Base-by-base conservation (phyloP, 2,888 invertebrate genomes). In the Steinernema carpocapsae region DNA sequence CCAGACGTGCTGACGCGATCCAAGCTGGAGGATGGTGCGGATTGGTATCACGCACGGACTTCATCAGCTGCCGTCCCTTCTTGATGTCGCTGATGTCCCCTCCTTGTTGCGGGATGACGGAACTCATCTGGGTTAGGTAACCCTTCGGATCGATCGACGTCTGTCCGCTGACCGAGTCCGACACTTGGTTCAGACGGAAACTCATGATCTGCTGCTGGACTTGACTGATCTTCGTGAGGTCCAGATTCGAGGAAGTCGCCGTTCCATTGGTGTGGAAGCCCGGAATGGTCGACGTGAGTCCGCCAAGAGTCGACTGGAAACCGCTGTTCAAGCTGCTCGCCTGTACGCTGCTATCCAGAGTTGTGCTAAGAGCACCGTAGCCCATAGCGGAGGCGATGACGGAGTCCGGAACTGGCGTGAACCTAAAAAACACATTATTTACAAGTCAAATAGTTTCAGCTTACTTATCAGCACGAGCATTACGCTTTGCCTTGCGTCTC, bases 61-160 rank as follows among this genome's bases (percentile, higher is more conserved):
- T 99, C 51, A 99, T 89, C 51, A 99, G 89, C 74, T 97, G 89
- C 74, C 99, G 91, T 0, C 97, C 99, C 75, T 87, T 87, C 73
- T 87, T 88, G 64, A 87, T 82, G 73, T 87, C 86, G 37, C 85
- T 85, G 52, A 87, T 83, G 74, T 87, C 97, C 1, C 97, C 97
- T 0, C 97, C 97, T 87, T 97, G 95, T 0, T 95, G 94, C 0
- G 99, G 99, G 85, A 99, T 94, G 97, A 99, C 99, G 26, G 96
- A 96, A 88, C 99, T 97, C 70, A 99, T 90, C 89, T 99, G 99
- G 0, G 99, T 99, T n/a, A 99, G 91, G 88, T 99, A 99, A 0
- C 99, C 99, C 89, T 99, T 99, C 0, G 99, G 99, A 90, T 99
- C 99, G 0, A 99, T 97, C 0, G 99, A 97, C 0, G 99, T 99